Base-by-base conservation (phyloP, 1,140 invertebrate species). In the Teleopsis dalmanni region DNA sequence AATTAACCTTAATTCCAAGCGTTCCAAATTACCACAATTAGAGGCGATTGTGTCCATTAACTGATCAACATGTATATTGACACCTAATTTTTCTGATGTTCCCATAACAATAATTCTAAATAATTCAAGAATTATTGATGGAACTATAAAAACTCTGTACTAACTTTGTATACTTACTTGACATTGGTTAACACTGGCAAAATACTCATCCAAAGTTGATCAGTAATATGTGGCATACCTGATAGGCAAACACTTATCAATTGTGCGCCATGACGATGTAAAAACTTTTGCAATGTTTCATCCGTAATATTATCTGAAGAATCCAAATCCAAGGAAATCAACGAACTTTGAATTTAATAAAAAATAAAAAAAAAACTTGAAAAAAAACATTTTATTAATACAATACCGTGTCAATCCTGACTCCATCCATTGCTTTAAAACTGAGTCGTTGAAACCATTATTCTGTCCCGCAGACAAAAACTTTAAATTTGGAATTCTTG, bases 201-300 rank as follows among this genome's bases (percentile, higher is more conserved):
- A 26, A 95, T 85, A 55, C 87, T 86, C 70, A 91, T 87, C 92
- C 95, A 98, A 37, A 98, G 83, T 63, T 94, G 91, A 75, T 99
- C 96, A 1, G 94, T 95, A 55, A 99, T 88, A 65, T 98, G 95
- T 1, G 94, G 86, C 85, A 99, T 98, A 25, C 96, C 96, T 33
- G 89, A 90, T 1, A 98, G 74, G 48, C 84, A 82, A 16, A 98
- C 76, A 0, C 90, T 96, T 65, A 79, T 81, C 10, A 99, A 75
- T 70, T 95, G 90, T 51, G 82, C 78, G 1, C 95, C 96, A 71
- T 94, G 82, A 35, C 86, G 81, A 35, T 85, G 88, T 22, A 99
- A 72, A 70, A 98, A 95, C 62, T 92, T 90, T 52, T 91, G 83
- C 19, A 99, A 77, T 7, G 82, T 86, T 60, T 95, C 92, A 65